Base-by-base conservation (phyloP, 2,797 vertebrate genomes). In the Capromys pilorides region DNA sequence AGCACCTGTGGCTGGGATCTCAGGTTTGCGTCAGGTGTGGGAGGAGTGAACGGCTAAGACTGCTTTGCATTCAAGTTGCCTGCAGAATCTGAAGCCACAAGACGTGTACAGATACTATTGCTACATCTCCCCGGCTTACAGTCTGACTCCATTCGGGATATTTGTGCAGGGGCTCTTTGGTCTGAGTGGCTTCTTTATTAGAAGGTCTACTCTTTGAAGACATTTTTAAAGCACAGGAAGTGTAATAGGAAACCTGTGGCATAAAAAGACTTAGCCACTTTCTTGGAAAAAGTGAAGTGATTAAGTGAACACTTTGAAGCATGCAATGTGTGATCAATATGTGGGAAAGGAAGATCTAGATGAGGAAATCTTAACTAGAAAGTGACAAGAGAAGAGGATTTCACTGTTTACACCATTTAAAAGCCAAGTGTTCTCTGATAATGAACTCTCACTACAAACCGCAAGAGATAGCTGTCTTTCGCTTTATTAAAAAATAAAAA, bases 401-500 rank as follows among this genome's bases (percentile, higher is more conserved):
- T 93, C 54, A 64, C 54, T 77, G 71, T 81, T 96, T 92, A 92
- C 71, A 94, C 66, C 66, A 59, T 87, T 94, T 95, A 80, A 96
- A 96, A 96, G 62, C 54, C 90, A 81, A 59, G 54, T 2, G 1
- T 69, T 96, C 77, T 96, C 61, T 80, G 85, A 90, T 86, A 93
- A 94, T 73, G 79, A 96, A 84, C 57, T 69, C n/a, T 77, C 39
- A 14, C 77, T 90, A 69, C 69, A 94, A 97, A 94, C 67, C 84
- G 54, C 91, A 54, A 81, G 79, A 54, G 69, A 49, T 18, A 77
- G 64, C 62, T 28, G 36, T 57, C 45, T 91, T 49, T 86, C 45
- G 73, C 51, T 97, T 97, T 96, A 96, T 94, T 78, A 96, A 96
- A 94, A 94, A 95, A 87, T 93, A 93, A 95, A 96, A 2, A 0